Evolutionary conservation across 2,797 vertebrate genomes (phyloP).

Genomic region (Mormyrus hasselquistii): DNA sequence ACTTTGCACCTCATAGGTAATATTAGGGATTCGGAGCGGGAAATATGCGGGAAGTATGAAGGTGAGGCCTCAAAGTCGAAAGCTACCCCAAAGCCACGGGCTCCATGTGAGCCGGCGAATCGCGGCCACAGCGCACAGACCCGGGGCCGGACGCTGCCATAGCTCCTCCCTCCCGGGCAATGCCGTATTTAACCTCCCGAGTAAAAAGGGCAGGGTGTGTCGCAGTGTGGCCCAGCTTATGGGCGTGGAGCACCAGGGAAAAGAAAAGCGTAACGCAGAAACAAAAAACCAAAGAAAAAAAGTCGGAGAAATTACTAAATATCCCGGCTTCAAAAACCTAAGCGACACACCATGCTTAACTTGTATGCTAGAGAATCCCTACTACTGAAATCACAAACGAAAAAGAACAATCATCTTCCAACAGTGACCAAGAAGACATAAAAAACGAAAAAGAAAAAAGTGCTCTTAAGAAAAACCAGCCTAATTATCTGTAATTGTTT

Average conservation of each 20-base stretch:
- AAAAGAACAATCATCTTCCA: neutral
- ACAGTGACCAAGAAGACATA: neutral
- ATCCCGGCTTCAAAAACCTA: neutral
- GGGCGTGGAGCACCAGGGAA: neutral
- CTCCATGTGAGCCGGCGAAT: neutral
- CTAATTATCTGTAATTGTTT: neutral
- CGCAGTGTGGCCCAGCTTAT: neutral
- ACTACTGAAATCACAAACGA: neutral
- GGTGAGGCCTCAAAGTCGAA: neutral
- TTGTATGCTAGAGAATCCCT: neutral
- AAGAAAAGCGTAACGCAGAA: constrained; percentile 8
- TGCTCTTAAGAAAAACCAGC: neutral
- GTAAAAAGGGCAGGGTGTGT: neutral
- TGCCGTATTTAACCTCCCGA: neutral
- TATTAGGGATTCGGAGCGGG: neutral
- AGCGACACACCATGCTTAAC: neutral
- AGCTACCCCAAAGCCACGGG: neutral
- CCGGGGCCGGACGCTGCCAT: neutral
- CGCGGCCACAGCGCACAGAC: neutral
- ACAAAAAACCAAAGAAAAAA: neutral
- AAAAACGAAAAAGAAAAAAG: neutral
- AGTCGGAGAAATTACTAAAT: neutral
- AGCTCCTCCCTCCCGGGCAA: neutral
- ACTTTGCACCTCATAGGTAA: neutral
- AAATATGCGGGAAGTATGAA: neutral